Evolutionary conservation across 2,797 vertebrate genomes (phyloP).

Genomic region (Macroramphosus scolopax): DNA sequence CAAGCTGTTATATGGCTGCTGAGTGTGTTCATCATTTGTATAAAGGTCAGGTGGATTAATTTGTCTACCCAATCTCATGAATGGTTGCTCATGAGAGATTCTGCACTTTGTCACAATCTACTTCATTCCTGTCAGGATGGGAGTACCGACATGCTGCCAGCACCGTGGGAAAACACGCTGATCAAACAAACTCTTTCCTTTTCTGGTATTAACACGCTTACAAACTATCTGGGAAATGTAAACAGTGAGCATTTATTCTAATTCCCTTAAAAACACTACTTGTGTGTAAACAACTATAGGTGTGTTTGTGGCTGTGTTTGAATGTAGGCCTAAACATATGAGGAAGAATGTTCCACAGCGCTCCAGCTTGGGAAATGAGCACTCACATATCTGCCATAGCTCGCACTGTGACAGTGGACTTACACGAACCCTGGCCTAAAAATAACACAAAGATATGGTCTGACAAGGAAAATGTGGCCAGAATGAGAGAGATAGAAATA

Average conservation of each 20-base stretch:
- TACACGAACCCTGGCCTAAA: constrained; percentile 57
- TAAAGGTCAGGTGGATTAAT: constrained; percentile 48
- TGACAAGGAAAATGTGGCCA: constrained; percentile 17
- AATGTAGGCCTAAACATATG: constrained; percentile 14
- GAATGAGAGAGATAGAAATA: not conserved
- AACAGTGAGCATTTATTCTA: constrained; percentile 4
- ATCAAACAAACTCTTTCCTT: no score
- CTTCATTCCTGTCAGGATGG: constrained; percentile 13
- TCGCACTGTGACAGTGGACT: constrained; percentile 45
- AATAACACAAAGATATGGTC: constrained; percentile 58
- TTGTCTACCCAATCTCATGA: constrained; percentile 27
- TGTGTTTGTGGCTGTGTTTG: constrained; percentile 4
- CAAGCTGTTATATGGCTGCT: constrained; percentile 10
- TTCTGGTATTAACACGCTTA: no score
- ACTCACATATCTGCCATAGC: constrained; percentile 61
- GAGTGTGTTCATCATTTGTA: constrained; percentile 23
- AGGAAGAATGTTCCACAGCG: constrained; percentile 8
- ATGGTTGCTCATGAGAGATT: constrained; percentile 33
- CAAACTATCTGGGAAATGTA: not conserved
- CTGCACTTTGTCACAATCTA: constrained; percentile 39
- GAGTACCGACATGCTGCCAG: no score
- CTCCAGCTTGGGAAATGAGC: constrained; percentile 19
- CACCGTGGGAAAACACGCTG: no score
- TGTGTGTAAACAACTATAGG: no score
- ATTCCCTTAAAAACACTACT: no score